Base-by-base conservation (phyloP, 2,113 vertebrate species). In the Trichechus manatus region DNA sequence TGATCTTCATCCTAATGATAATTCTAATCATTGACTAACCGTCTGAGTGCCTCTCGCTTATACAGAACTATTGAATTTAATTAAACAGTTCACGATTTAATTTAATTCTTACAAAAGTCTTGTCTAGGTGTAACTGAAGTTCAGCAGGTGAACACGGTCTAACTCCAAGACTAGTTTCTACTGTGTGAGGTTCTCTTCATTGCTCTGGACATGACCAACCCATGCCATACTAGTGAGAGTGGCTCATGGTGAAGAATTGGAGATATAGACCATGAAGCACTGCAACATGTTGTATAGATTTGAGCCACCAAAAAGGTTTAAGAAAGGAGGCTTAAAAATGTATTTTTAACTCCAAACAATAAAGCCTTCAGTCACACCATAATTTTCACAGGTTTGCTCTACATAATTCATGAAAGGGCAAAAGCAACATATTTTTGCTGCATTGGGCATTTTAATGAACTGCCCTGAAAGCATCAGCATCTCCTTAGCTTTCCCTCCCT, bases 381-480 rank as follows among this genome's bases (percentile, higher is more conserved):
- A 84, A 97, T 94, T 96, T 75, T 88, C 50, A 42, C 2, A 74
- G 93, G 86, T 94, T 96, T 93, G 42, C 93, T 89, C 75, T 95
- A 53, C 44, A 77, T 91, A 89, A 93, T 92, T 96, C 39, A 95
- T 82, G 84, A 95, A 97, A 95, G 93, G 50, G 44, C 44, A 94
- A 93, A 95, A 89, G 15, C 44, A 95, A 93, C 74, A 89, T 89
- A 86, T 85, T 92, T 97, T 92, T 89, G 77, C 72, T 78, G 23
- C 39, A 25, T 64, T 94, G 29, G 92, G 64, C 50, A 91, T 97
- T 96, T 97, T 97, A 97, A 95, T 97, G 77, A 96, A 92, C 82
- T 93, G 27, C 96, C 77, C 74, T 92, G 33, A 36, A 96, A 95
- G 19, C 78, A 89, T 81, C 33, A 89, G 31, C 36, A 94, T 75